phyloP scores from a whole-genome alignment of 35 echinoderm and acorn worm species.

The Heliocidaris erythrogramma region DNA sequence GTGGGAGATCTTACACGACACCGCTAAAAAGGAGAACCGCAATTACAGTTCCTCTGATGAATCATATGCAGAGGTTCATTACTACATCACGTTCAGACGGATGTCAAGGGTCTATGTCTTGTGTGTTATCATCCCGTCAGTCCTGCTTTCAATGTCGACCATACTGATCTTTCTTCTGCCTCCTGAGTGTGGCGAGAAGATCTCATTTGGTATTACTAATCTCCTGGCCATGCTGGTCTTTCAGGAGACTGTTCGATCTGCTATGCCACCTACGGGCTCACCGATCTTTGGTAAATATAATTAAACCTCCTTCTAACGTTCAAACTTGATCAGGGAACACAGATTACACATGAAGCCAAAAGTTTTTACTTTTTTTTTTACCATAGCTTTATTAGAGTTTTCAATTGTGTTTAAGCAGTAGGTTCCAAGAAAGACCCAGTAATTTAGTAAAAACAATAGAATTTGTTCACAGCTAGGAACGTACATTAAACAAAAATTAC shows the following conservation, averaged over 20 bases:
- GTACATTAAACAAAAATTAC: too few species aligned
- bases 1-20: background rate
- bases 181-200: too few species aligned
- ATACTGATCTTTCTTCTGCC: slow-evolving; percentile 57
- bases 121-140: slow-evolving; percentile 63
- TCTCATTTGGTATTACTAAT: too few species aligned
- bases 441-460: too few species aligned
- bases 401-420: too few species aligned
- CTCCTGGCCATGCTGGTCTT: slow-evolving; percentile 62
- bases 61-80: slow-evolving; percentile 6
- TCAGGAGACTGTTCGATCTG: slow-evolving; percentile 57
- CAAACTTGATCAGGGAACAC: too few species aligned
- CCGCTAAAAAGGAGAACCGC: background rate
- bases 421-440: too few species aligned
- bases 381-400: background rate
- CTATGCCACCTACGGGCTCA: slow-evolving; percentile 60
- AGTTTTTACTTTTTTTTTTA: too few species aligned
- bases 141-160: slow-evolving; percentile 62
- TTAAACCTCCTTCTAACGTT: background rate
- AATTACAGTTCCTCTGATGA: background rate
- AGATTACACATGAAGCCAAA: too few species aligned
- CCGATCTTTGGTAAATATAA: slow-evolving; percentile 61
- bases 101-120: slow-evolving; percentile 49
- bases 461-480: too few species aligned
- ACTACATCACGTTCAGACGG: slow-evolving; percentile 30